Percentiles rank a stretch among this genome's conserved stretches.
Conservation (phyloP, 1,140 invertebrate genomes). For the Reticulitermes speratus region DNA sequence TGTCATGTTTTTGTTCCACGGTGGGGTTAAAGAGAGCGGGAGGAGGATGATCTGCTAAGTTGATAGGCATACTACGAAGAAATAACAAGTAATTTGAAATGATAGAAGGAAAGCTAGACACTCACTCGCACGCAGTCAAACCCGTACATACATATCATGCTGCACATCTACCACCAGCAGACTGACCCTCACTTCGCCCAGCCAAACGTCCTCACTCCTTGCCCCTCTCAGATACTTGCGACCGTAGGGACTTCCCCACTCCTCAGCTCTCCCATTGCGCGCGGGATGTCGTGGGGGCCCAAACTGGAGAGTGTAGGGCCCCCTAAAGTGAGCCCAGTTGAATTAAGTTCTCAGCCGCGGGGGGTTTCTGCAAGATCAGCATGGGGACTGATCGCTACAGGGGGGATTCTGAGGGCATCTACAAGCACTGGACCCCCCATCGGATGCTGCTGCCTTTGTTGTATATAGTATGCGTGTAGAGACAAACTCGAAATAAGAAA, state of each 20-base stretch:
- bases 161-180: background rate
- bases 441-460: slow-evolving; percentile 24
- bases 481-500: background rate
- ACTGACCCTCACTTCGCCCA: background rate
- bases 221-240: background rate
- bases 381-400: slow-evolving; percentile 15
- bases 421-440: slow-evolving; percentile 20
- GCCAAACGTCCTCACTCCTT: background rate
- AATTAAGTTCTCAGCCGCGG: slow-evolving; percentile 34
- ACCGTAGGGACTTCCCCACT: slow-evolving; percentile 6
- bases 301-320: slow-evolving; percentile 5
- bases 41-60: background rate
- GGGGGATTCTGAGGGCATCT: slow-evolving; percentile 12
- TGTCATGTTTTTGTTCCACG: background rate
- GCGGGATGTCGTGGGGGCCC: background rate
- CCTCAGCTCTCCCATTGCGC: background rate
- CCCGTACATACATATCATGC: background rate
- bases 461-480: background rate
- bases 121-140: background rate
- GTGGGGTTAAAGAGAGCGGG: background rate
- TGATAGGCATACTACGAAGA: background rate
- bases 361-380: slow-evolving; percentile 25
- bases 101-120: background rate
- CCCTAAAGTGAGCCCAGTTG: slow-evolving; percentile 21
- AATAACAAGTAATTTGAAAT: background rate